Percentiles rank a stretch among this genome's conserved stretches.
Conservation (phyloP, 2,797 vertebrate species). For the Notamacropus eugenii region DNA sequence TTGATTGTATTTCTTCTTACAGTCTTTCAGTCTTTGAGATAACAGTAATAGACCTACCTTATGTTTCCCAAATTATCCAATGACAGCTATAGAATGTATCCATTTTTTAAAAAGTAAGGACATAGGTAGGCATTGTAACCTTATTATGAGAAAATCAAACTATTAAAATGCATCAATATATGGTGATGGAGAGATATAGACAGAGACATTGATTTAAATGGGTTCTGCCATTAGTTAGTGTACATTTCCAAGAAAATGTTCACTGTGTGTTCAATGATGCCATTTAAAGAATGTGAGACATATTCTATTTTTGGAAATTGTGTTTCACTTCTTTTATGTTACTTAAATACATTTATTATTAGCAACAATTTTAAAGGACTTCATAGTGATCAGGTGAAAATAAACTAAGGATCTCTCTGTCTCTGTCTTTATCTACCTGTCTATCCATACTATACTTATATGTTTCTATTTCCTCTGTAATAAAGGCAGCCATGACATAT, state of each 20-base stretch:
- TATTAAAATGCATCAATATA: constrained; percentile 33
- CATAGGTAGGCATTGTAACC: constrained; percentile 38
- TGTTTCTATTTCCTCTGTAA: neutral
- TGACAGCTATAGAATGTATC: constrained; percentile 50
- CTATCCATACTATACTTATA: neutral
- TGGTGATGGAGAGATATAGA: constrained; percentile 45
- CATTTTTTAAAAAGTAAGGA: constrained; percentile 56
- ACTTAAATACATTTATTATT: neutral
- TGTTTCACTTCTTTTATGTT: neutral
- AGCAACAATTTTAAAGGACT: neutral
- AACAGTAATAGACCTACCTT: constrained; percentile 55
- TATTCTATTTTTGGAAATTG: neutral
- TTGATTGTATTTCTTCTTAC: constrained; percentile 72
- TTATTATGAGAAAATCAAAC: constrained; percentile 67
- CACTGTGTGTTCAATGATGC: accelerated
- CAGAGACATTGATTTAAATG: constrained; percentile 63
- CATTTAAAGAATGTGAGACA: neutral
- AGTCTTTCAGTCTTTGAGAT: constrained; percentile 72
- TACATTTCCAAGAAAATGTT: constrained; percentile 46
- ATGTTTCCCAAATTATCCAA: constrained; percentile 47
- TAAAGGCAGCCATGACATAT: neutral
- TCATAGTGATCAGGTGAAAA: neutral
- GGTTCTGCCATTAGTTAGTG: constrained; percentile 49
- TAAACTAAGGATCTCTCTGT: neutral
- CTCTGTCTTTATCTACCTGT: neutral